Base-by-base conservation (phyloP, 2,888 invertebrate genomes). In the Archips xylosteana region DNA sequence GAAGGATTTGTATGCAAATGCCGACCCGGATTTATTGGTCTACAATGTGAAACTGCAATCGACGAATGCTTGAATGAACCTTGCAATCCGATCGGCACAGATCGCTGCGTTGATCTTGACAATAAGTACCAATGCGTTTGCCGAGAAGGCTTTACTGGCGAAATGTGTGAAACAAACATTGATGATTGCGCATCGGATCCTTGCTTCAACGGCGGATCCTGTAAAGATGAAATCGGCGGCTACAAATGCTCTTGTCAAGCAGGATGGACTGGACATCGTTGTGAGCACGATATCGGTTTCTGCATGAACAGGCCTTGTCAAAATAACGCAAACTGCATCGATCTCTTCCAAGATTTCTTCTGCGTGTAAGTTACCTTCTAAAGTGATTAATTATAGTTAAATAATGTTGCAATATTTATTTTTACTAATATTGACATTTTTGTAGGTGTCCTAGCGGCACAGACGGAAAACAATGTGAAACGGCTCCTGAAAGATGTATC, bases 401-500 rank as follows among this genome's bases (percentile, higher is more conserved):
- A 69, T 39, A 6, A 42, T n/a, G 32, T 54, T 39, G 36, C 66
- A 15, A 23, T 47, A 8, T 45, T 39, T 12, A 13, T 5, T 45
- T 60, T 32, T 51, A 57, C 34, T 59, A 13, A 2, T 62, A 6
- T 23, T 66, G n/a, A 15, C 4, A 34, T n/a, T 59, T 51, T 64
- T 87, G 68, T 81, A 97, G 97, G 9, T 98, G 98, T 84, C 98
- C 98, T 62, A 98, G 98, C 77, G 99, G 99, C 81, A 99, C 99
- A 0, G 99, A 99, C 84, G 99, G 99, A 10, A 99, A 99, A 90
- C 97, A 98, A 87, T 99, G 99, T 88, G 99, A 99, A 92, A 98
- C 98, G 0, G 98, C 99, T 0, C 99, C 99, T 3, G 98, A 99
- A 90, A 96, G 99, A 77, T 98, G 98, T 86, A 97, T 98, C 75